Evolutionary conservation across 2,113 vertebrate species (phyloP), one percentile per base, ranked within the genome.

Genomic region (Saguinus midas): DNA sequence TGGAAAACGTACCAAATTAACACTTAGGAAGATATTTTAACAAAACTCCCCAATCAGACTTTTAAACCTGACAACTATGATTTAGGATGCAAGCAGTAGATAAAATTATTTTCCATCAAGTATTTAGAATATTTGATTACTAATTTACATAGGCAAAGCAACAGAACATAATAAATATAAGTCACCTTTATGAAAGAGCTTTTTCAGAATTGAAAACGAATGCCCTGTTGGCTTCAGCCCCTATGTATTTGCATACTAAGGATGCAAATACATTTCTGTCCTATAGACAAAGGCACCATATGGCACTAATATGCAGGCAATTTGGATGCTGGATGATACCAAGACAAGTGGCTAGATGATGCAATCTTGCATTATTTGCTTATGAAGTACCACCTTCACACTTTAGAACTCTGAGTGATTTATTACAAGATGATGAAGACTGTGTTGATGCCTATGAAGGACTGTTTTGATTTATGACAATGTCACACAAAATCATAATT

Each of bases 121-220:
- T 96, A 95, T 97, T 98, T 98, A 95, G 98, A 98, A 98, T 98
- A 98, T 98, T 97, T 99, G 98, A 99, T 99, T 98, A 97, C 96
- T 97, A 93, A 99, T 99, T 99, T 98, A 98, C 98, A 98, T 96
- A 98, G 96, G 89, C 94, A 98, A 98, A 75, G 96, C 97, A 98
- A 97, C 97, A 98, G 96, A 96, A 93, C 93, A 29, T 98, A 98
- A 98, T 98, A 98, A 98, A 98, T 96, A 86, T 97, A 98, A 98
- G 98, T 98, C 98, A 98, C 96, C 95, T 90, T 98, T 98, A 95
- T 97, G 97, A 96, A 96, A 97, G n/a, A 96, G 73, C 76, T 87
- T 98, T 98, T 96, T 90, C 79, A 98, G 97, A 95, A 98, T 94
- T 91, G 96, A 97, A 98, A 97, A 97, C 78, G 84, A 96, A 81